Evolutionary conservation across 2,797 vertebrate genomes (phyloP).

Genomic region (Urocyon cinereoargenteus): DNA sequence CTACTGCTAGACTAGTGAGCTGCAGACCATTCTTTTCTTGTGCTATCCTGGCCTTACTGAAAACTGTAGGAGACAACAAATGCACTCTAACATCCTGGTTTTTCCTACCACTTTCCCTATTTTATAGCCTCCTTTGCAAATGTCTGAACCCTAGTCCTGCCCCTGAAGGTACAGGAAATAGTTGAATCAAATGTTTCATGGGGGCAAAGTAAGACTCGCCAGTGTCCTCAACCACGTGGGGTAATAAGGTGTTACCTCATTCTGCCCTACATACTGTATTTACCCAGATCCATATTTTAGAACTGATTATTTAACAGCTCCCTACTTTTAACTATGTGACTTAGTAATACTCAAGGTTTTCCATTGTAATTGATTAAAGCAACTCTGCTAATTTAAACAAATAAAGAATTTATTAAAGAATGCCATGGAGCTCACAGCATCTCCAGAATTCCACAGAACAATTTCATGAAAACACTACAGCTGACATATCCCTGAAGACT

Average conservation of each 20-base stretch:
- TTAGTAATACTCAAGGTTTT: neutral
- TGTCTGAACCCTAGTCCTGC: neutral
- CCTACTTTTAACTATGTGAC: neutral
- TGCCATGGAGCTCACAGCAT: neutral
- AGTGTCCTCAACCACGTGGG: neutral
- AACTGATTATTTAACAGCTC: neutral
- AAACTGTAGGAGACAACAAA: neutral
- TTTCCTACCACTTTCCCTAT: neutral
- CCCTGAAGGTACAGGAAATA: neutral
- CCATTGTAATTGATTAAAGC: neutral
- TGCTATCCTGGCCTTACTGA: neutral
- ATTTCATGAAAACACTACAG: neutral
- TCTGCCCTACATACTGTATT: neutral
- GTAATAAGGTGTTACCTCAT: neutral
- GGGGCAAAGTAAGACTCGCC: neutral
- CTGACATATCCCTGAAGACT: neutral
- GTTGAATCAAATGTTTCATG: neutral
- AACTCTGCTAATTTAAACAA: neutral
- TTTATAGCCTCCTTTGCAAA: neutral
- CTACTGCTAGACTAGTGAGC: neutral
- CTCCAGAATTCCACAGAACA: neutral
- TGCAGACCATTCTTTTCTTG: neutral
- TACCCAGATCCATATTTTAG: neutral
- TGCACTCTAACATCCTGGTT: neutral
- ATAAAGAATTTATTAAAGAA: neutral